Evolutionary conservation across 2,113 vertebrate species (phyloP).

Genomic region (Oncorhynchus gorbuscha): DNA sequence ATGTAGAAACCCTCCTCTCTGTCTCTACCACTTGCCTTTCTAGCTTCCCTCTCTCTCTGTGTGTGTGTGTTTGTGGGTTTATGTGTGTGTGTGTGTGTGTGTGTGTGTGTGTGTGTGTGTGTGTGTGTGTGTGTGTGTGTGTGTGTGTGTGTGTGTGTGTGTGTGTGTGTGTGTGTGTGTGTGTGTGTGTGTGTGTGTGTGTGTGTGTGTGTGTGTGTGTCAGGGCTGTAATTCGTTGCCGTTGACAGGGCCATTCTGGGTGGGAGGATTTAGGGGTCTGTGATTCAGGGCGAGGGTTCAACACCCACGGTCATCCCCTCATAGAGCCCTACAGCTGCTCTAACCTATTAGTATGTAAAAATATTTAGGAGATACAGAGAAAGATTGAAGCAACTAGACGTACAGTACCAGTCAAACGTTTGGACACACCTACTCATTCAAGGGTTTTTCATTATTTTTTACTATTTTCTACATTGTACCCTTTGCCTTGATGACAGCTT

Average conservation of each 20-base stretch:
- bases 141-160: constrained; percentile 1
- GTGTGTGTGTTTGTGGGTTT: no score
- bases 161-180: background rate
- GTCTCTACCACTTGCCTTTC: background rate
- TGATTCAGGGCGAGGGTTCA: background rate
- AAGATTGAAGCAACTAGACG: no score
- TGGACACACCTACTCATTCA: no score
- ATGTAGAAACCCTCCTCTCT: no score
- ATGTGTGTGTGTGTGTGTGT: no score
- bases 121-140: constrained; percentile 3
- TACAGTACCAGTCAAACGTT: no score
- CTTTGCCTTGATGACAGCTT: no score
- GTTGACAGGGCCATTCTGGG: background rate
- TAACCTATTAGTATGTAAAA: no score
- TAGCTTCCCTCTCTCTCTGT: background rate
- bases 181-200: background rate
- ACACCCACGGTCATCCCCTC: background rate
- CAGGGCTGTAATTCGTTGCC: background rate
- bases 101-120: background rate
- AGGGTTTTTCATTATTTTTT: no score
- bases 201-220: background rate
- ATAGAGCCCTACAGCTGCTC: no score
- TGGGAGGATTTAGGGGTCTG: background rate
- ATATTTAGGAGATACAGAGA: no score
- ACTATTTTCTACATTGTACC: no score